Base-by-base conservation (phyloP, 2,797 vertebrate species). In the Halcyon chelicuti region DNA sequence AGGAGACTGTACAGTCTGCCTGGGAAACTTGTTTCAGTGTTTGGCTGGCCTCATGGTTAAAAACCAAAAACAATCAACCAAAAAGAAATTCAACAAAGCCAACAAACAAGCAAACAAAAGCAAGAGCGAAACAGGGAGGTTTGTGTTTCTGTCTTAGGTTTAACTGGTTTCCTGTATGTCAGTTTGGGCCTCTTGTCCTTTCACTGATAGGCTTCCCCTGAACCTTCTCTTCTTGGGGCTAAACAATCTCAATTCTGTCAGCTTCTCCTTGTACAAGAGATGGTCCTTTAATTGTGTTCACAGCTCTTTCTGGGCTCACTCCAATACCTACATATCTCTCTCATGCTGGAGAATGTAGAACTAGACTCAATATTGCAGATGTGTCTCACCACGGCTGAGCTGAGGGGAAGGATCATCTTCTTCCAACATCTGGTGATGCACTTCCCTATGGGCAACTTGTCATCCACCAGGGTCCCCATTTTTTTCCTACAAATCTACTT, bases 61-160 rank as follows among this genome's bases (percentile, higher is more conserved):
- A 55, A 55, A 28, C 13, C 49, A 16, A 55, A 55, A 55, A 7
- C 14, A 28, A 9, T 28, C 52, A 51, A 28, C 17, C 49, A 28
- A 51, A 10, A 16, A 51, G n/a, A 51, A 6, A 15, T 9, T 15
- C 26, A 51, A 28, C 13, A 51, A 51, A 51, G 28, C 49, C 29
- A 51, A 25, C 47, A 49, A 49, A 14, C 26, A 52, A 52, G 8
- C 26, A 28, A 31, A 51, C 7, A 54, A 74, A 39, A 63, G 25
- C 7, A 14, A 37, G 21, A 9, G 7, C 16, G 9, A 15, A 54
- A 13, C 2, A 5, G 5, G 4, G 0, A 76, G n/a, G 10, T 70
- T 81, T 55, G 12, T 87, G 19, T 77, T 73, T 61, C 18, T 75
- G 13, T 42, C 20, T 42, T 79, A 25, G 3, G 4, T 86, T 79